phyloP scores from a whole-genome alignment of 1,140 invertebrate genomes.

The Kradibia gibbosae region DNA sequence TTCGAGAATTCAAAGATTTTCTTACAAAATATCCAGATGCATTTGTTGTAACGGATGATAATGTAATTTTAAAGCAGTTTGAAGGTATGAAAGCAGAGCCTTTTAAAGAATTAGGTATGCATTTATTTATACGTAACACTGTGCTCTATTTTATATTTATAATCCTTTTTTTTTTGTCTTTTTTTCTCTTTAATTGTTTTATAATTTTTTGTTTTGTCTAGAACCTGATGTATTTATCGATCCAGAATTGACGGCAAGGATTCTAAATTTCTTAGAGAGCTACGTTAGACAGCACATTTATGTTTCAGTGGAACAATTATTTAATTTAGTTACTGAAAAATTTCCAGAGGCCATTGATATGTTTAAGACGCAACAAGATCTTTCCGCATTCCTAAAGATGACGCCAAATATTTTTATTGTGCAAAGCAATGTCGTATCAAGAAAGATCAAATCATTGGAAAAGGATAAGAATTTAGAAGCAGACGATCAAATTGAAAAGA shows the following conservation, averaged over 20 bases:
- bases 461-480: slow-evolving; percentile 20
- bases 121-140: not conserved
- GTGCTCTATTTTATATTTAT: too few species aligned
- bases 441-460: slow-evolving; percentile 74
- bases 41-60: slow-evolving; percentile 92
- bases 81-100: slow-evolving; percentile 73
- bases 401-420: slow-evolving; percentile 92
- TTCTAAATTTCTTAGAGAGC: slow-evolving; percentile 85
- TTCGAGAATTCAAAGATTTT: slow-evolving; percentile 95
- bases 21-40: slow-evolving; percentile 87
- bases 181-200: not conserved
- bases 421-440: slow-evolving; percentile 89
- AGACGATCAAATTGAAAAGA: slow-evolving; percentile 25
- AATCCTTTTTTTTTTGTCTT: not conserved
- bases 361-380: slow-evolving; percentile 89
- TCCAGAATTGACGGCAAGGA: slow-evolving; percentile 81
- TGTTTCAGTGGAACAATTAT: slow-evolving; percentile 88
- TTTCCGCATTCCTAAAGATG: slow-evolving; percentile 90
- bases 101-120: slow-evolving; percentile 65
- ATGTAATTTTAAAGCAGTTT: slow-evolving; percentile 81
- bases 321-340: slow-evolving; percentile 84
- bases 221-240: slow-evolving; percentile 85
- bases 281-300: slow-evolving; percentile 85
- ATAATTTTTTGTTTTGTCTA: slow-evolving; percentile 5
- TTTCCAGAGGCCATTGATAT: slow-evolving; percentile 85